A percentile compares a stretch with the other conserved stretches of the same genome.
phyloP scores from a whole-genome alignment of 2,113 vertebrate genomes.

The Corythornis vintsioides region DNA sequence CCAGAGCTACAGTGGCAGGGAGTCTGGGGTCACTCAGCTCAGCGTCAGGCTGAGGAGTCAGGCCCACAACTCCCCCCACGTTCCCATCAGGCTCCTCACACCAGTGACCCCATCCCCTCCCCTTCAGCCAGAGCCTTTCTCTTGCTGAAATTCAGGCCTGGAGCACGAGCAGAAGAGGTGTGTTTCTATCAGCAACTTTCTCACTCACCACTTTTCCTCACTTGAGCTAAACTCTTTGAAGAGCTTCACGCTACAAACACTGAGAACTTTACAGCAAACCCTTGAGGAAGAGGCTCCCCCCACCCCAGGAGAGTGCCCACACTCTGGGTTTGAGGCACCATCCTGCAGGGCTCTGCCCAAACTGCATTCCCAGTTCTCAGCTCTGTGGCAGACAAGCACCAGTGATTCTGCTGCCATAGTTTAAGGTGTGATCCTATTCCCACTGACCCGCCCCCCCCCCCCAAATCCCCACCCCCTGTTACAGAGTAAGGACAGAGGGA shows the following conservation, averaged over 20 bases:
- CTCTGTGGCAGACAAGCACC: not conserved
- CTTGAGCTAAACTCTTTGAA: not conserved
- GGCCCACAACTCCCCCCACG: not conserved
- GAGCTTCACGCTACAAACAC: not conserved
- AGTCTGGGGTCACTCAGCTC: not conserved
- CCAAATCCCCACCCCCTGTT: not conserved
- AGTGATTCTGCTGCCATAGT: not conserved
- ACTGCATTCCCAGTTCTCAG: not conserved
- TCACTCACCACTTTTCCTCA: not conserved
- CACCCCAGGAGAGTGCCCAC: not conserved
- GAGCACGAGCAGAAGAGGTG: not conserved
- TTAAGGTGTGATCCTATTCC: not conserved
- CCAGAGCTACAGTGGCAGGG: not conserved
- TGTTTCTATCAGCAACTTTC: slow-evolving; percentile 3
- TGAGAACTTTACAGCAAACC: not conserved
- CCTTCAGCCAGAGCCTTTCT: not conserved
- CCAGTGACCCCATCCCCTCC: not conserved
- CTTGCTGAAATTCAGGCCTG: not conserved
- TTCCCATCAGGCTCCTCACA: not conserved
- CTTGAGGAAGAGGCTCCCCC: rapidly evolving
- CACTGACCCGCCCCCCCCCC: not conserved
- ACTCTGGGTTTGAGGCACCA: not conserved
- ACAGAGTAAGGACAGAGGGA: not conserved
- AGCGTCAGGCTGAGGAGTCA: not conserved
- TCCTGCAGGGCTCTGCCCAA: not conserved